Evolutionary conservation across 92 coral and sea anemone genomes (phyloP), one percentile per base, ranked within the genome.

Genomic region (Actinostola sp.): DNA sequence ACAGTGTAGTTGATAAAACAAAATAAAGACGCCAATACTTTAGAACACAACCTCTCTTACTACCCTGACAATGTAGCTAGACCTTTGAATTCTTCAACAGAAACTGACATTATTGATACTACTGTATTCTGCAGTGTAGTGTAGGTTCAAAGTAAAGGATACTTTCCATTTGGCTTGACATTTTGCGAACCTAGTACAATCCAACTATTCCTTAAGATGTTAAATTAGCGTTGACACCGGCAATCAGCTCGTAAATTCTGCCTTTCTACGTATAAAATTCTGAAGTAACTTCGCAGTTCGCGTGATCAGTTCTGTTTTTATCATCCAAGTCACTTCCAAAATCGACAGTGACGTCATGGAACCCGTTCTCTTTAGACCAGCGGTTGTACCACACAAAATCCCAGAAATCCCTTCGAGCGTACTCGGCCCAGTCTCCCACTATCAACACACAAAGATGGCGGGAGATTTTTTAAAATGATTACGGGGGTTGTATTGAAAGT

Each of bases 161-260:
- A 93, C 98, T 93, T 76, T 93, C 98, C 89, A 93, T 91, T 69
- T 90, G 91, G 45, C 93, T 81, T 10, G 92, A 61, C 98, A 90
- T 93, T 59, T 57, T 73, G 20, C 28, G 32, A 66, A 27, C 60
- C 31, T 63, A 8, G 25, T 38, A 21, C 51, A 68, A 50, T 32
- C 39, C 35, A 52, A 31, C 16, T 27, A 63, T 21, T 42, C 20
- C 33, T 45, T 57, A 24, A 27, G 14, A 67, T 5, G 42, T 56
- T 25, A 3, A 16, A 52, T 24, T 16, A 66, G 43, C 43, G 56
- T 66, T 27, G 26, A 29, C 0, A 66, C 11, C 57, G 33, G 72
- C 72, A 28, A 43, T 26, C 30, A 13, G 20, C 59, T 44, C 42
- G 72, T 30, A 26, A 66, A 44, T 52, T 66, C 8, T 17, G 58